These are phyloP conservation scores for Antigone vipio DNA, from an alignment of 2,113 vertebrate genomes.

Conservation along the genomic window DNA sequence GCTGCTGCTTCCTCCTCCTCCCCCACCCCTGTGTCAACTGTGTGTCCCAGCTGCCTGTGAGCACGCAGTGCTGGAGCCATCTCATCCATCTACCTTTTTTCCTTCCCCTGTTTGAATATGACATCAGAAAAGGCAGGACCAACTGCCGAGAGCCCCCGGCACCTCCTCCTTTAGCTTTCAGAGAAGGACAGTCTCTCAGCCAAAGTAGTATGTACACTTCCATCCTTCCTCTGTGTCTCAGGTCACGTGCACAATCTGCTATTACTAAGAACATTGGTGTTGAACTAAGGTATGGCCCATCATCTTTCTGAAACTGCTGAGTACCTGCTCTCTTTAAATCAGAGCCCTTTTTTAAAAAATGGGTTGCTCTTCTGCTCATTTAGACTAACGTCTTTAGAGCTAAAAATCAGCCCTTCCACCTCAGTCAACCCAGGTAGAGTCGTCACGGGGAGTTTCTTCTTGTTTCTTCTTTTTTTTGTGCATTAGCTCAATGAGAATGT, in stretches of 20 bases:
- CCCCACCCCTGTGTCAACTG: neutral
- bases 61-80: neutral
- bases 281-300: neutral
- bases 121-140: neutral
- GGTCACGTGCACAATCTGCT: neutral
- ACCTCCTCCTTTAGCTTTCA: neutral
- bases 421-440: neutral
- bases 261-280: neutral
- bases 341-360: neutral
- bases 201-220: neutral
- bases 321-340: neutral
- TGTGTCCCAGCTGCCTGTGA: neutral
- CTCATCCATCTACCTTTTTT: neutral
- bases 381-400: neutral
- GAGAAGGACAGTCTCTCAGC: neutral
- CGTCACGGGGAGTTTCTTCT: neutral
- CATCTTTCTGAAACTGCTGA: neutral
- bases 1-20: neutral
- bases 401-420: neutral
- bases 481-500: neutral
- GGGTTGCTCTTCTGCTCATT: neutral
- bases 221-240: neutral
- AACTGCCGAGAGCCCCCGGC: neutral
- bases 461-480: neutral
- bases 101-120: neutral